Conservation (phyloP, 2,797 vertebrate species). For the Melanotaenia parkinsoni region DNA sequence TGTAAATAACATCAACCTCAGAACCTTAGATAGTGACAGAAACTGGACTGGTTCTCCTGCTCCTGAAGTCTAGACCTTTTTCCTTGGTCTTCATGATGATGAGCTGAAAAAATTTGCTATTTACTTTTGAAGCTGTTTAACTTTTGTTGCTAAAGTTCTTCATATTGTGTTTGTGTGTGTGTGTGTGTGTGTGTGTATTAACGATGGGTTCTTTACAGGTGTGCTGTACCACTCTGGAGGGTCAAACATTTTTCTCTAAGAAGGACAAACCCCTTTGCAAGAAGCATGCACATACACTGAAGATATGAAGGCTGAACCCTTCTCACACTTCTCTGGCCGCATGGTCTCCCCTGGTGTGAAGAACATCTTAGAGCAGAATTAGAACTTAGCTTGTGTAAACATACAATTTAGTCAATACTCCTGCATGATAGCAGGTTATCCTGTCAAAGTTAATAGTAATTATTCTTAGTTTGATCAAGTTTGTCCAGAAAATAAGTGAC, state of each 20-base stretch:
- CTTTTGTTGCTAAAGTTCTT: not conserved
- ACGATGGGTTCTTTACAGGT: constrained; percentile 79
- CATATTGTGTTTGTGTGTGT: not conserved
- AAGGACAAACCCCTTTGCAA: constrained; percentile 98
- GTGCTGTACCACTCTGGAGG: constrained; percentile 92
- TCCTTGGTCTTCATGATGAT: too few species aligned
- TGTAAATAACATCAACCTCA: too few species aligned
- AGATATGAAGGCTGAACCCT: constrained; percentile 82
- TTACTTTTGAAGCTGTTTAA: not conserved
- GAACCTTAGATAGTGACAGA: too few species aligned
- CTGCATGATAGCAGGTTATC: not conserved
- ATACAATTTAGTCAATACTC: constrained; percentile 18
- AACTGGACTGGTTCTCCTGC: too few species aligned
- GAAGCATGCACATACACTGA: constrained; percentile 93
- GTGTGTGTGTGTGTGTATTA: constrained; percentile 19
- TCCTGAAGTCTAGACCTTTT: too few species aligned
- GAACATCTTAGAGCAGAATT: not conserved
- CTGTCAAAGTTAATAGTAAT: not conserved
- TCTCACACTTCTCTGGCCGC: not conserved
- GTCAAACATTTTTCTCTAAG: constrained; percentile 96
- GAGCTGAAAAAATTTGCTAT: not conserved
- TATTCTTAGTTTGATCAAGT: constrained; percentile 7
- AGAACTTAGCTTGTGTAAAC: constrained; percentile 5
- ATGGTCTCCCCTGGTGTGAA: not conserved
- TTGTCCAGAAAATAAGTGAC: not conserved